Conservation (phyloP, 2,888 invertebrate species). For the Ctenicera cuprea region DNA sequence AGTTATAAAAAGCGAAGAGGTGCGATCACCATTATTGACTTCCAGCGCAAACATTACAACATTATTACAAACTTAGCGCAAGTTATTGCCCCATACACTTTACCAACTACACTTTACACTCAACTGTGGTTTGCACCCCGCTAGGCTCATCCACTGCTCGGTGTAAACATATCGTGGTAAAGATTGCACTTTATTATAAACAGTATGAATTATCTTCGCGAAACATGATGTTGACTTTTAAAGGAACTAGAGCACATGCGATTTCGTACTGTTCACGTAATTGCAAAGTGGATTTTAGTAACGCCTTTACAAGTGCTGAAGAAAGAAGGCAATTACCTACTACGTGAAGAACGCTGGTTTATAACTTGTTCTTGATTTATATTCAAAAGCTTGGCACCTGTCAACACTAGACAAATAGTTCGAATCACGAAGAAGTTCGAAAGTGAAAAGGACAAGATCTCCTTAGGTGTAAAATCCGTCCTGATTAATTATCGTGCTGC, state of each 20-base stretch:
- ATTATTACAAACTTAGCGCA: conserved; percentile 67
- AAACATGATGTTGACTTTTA: conserved; percentile 57
- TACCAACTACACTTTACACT: conserved; percentile 67
- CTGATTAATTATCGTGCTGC: conserved; percentile 40
- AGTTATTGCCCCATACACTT: conserved; percentile 63
- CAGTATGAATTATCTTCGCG: conserved; percentile 62
- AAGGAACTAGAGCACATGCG: conserved; percentile 54
- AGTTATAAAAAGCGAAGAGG: conserved; percentile 57
- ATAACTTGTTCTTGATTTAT: conserved; percentile 37
- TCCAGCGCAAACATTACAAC: conserved; percentile 58
- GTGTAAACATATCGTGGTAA: conserved; percentile 64
- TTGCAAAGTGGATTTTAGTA: conserved; percentile 15
- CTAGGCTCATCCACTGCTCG: conserved; percentile 59
- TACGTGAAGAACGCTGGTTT: conserved; percentile 29
- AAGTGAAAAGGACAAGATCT: conserved; percentile 49
- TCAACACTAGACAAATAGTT: conserved; percentile 50
- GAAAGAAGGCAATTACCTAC: conserved; percentile 30
- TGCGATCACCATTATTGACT: conserved; percentile 63
- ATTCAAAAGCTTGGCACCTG: conserved; percentile 47
- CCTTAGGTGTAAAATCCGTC: conserved; percentile 20
- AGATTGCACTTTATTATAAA: conserved; percentile 62
- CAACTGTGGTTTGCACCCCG: conserved; percentile 59
- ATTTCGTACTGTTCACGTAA: conserved; percentile 42
- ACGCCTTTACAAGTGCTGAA: conserved; percentile 26
- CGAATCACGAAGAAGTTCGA: conserved; percentile 46